Evolutionary conservation across 2,113 vertebrate species (phyloP).

Genomic region (Buteo buteo): DNA sequence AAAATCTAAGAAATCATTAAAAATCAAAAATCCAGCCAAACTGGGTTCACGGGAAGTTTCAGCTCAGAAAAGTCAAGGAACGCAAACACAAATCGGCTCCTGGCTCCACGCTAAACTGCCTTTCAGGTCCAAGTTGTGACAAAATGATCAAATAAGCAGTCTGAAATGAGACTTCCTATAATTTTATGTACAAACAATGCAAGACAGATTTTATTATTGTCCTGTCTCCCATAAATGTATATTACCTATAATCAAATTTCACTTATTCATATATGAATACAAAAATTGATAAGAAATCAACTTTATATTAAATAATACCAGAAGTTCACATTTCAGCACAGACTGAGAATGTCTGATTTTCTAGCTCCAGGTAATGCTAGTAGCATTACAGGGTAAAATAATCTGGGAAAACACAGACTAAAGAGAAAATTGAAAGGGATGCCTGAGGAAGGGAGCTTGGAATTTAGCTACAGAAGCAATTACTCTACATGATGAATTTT

Average conservation of each 20-base stretch:
- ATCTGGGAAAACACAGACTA: background rate
- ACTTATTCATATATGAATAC: background rate
- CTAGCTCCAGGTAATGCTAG: background rate
- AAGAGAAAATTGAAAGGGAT: background rate
- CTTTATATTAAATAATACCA: background rate
- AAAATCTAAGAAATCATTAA: background rate
- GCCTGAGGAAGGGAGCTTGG: background rate
- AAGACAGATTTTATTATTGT: background rate
- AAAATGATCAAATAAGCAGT: background rate
- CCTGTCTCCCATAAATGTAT: background rate
- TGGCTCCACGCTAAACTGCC: background rate
- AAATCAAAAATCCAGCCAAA: background rate
- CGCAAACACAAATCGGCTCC: background rate
- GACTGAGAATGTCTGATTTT: background rate
- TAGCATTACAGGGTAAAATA: background rate
- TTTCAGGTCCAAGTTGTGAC: background rate
- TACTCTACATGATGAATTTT: background rate
- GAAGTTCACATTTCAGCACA: background rate
- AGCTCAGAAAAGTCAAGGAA: background rate
- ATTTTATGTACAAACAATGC: background rate
- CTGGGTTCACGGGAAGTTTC: background rate
- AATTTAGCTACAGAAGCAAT: background rate
- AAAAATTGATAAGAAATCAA: background rate
- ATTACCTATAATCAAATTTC: background rate
- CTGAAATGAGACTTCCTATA: background rate